Evolutionary conservation across 2,888 invertebrate genomes (phyloP), one percentile per base, ranked within the genome.

Genomic region (Phragmatobia fuliginosa): DNA sequence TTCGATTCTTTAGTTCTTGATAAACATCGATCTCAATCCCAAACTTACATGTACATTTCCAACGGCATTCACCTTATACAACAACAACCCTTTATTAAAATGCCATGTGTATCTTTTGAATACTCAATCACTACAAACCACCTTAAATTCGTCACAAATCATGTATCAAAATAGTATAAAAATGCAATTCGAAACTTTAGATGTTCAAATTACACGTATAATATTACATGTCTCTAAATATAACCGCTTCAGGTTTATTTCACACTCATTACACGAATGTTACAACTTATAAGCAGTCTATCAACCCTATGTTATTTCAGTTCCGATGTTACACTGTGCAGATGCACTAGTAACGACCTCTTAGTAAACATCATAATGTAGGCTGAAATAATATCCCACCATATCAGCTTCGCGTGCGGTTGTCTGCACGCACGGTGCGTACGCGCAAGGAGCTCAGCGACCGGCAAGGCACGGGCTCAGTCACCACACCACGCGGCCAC

Each of bases 321-420:
- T 86, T 87, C 82, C 71, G 69, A 85, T 79, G 77, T 70, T 81
- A 87, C 83, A 84, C 74, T 81, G 75, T 75, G 76, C 87, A 88
- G 86, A 87, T 83, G 85, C 83, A 83, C 65, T 84, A 81, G 85
- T 85, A 86, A 86, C 82, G 81, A 86, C 85, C 85, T 84, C 80
- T 77, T 72, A 73, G 78, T 84, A 83, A 83, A 83, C 83, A 83
- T 69, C 76, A 81, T 77, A 80, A 76, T 75, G 75, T 78, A 79
- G 80, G 73, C 79, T 83, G 85, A 85, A 87, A 88, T 82, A 86
- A 88, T 87, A 89, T 88, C 87, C 89, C 88, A 83, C 88, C 86
- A 84, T 81, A 82, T 85, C 76, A 74, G 69, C 74, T 75, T 79
- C 74, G 77, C 77, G 69, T 80, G 80, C 77, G 80, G 72, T 77